A percentile compares a stretch with the other conserved stretches of the same genome.
Evolutionary conservation across 2,113 vertebrate species (phyloP).

Genomic region (Saccopteryx bilineata): DNA sequence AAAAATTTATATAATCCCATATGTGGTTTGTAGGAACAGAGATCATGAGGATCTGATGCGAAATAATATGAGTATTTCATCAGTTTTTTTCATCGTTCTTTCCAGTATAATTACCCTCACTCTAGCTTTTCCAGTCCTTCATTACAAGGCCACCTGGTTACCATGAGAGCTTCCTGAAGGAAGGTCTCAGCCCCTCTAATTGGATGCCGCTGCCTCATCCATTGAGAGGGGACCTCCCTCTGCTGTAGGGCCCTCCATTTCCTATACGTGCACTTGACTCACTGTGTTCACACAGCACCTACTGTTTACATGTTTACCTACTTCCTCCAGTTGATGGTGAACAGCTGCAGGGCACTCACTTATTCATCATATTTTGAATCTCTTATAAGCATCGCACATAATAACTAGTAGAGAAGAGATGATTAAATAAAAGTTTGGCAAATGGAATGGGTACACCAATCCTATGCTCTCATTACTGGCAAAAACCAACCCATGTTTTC

Average conservation of each 20-base stretch:
- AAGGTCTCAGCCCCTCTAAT: neutral
- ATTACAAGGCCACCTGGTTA: neutral
- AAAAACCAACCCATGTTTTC: neutral
- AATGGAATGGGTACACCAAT: neutral
- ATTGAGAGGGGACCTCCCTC: neutral
- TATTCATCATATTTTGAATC: neutral
- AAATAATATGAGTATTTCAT: constrained; percentile 55
- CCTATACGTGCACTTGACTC: neutral
- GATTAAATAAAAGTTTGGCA: neutral
- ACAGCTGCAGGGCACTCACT: neutral
- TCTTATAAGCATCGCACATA: neutral
- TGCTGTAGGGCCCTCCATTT: accelerated
- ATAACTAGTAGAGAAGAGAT: neutral
- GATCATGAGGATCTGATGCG: constrained; percentile 42
- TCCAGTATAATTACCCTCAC: neutral
- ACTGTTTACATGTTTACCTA: neutral
- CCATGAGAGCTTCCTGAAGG: neutral
- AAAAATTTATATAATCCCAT: constrained; percentile 70
- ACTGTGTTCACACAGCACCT: neutral
- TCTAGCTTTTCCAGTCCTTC: neutral
- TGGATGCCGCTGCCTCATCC: neutral
- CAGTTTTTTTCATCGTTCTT: constrained; percentile 29
- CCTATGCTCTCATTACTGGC: neutral
- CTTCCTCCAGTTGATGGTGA: neutral
- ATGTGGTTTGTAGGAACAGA: constrained; percentile 50